A percentile compares a stretch with the other conserved stretches of the same genome.
These are phyloP conservation scores for Sebastes cheni DNA, from an alignment of 2,797 vertebrate species.

Conservation along the genomic window DNA sequence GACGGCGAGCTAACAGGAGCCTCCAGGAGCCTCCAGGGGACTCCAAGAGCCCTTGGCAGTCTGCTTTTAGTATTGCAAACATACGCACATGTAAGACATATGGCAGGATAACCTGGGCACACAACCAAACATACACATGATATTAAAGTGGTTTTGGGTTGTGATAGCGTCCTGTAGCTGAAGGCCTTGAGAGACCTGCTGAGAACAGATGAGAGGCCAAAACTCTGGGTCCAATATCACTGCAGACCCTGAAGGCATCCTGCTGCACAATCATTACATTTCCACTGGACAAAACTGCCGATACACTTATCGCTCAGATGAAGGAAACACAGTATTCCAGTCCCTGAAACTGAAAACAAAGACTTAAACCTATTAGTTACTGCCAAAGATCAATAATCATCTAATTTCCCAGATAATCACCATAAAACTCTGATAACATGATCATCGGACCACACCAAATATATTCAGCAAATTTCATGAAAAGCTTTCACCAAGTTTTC, in stretches of 20 bases:
- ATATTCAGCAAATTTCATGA: not conserved
- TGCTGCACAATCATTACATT: not conserved
- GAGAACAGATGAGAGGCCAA: not conserved
- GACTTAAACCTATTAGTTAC: not conserved
- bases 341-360: not conserved
- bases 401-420: not conserved
- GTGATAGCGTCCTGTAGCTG: not conserved
- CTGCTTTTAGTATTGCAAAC: not conserved
- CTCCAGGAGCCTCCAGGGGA: constrained; percentile 5
- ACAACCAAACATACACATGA: constrained; percentile 13
- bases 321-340: not conserved
- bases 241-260: not conserved
- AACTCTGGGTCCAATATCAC: not conserved
- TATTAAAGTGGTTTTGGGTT: not conserved
- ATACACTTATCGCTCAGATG: not conserved
- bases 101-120: constrained; percentile 13
- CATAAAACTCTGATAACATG: no score
- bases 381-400: not conserved
- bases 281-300: not conserved
- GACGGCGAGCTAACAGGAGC: constrained; percentile 1
- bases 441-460: not conserved
- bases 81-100: not conserved
- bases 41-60: not conserved
- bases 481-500: not conserved
- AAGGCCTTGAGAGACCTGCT: constrained; percentile 1